Conservation (phyloP, 2,888 invertebrate species). For the Diogma glabrata region DNA sequence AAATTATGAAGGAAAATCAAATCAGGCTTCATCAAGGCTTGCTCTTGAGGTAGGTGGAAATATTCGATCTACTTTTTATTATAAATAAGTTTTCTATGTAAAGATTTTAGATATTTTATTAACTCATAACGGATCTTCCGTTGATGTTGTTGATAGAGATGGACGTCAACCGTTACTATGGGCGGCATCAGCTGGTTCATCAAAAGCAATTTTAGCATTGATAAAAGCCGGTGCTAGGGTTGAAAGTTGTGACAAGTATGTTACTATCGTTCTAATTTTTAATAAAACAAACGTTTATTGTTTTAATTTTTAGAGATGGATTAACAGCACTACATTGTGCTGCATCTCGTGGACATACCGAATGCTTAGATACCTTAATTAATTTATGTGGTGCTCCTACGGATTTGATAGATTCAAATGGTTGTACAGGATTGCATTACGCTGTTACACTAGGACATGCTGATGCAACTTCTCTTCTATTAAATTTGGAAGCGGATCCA, state of each 20-base stretch:
- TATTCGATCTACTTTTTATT: background rate
- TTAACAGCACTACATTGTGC: constrained; percentile 94
- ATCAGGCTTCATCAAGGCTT: constrained; percentile 29
- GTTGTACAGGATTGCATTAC: constrained; percentile 93
- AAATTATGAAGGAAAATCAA: constrained; percentile 46
- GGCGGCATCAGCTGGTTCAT: constrained; percentile 95
- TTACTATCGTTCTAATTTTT: too few species aligned
- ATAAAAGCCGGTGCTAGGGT: constrained; percentile 78
- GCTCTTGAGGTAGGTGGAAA: constrained; percentile 25
- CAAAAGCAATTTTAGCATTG: constrained; percentile 79
- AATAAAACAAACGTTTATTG: background rate
- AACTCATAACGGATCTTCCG: constrained; percentile 64
- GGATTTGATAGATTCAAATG: constrained; percentile 82
- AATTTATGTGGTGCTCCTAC: constrained; percentile 80
- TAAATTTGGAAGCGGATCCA: constrained; percentile 83
- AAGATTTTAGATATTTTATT: constrained; percentile 68
- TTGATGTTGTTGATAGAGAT: constrained; percentile 82
- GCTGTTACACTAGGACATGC: constrained; percentile 93
- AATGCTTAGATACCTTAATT: constrained; percentile 79
- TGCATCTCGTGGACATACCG: constrained; percentile 88
- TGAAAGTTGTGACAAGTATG: constrained; percentile 64
- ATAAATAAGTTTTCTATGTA: constrained; percentile 23
- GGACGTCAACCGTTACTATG: constrained; percentile 89
- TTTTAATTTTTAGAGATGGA: constrained; percentile 64
- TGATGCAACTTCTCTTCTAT: constrained; percentile 77